Evolutionary conservation across 2,888 invertebrate species (phyloP), one percentile per base, ranked within the genome.

Genomic region (Habrosyne pyritoides): DNA sequence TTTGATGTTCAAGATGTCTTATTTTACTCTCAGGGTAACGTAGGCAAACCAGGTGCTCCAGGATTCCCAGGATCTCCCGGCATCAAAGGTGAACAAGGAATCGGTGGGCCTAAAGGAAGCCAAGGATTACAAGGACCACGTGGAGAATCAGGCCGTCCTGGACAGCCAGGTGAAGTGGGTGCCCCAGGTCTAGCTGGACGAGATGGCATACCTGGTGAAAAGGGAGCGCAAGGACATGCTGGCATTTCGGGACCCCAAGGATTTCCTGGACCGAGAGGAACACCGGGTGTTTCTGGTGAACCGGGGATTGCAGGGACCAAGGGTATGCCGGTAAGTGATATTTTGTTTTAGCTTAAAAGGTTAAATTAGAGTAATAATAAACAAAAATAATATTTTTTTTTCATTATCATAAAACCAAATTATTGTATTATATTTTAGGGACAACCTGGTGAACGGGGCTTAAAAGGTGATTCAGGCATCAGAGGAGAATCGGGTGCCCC

Each of bases 11-110:
- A 0, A 14, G 2, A 7, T 36, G 14, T 10, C 28, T 49, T 48
- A 4, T 47, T 57, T 26, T 55, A 1, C 54, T 82, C 79, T 2
- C 63, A 96, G 95, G 98, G 98, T 36, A 93, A 95, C 26, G 89
- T 95, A 53, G 98, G 98, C 1, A 97, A 97, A 87, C 92, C 96
- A 21, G 98, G 98, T 2, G 91, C 97, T 14, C 97, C 97, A 22
- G 98, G 98, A 2, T 97, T 97, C 75, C 96, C 97, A 7, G 98
- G 98, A 28, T 93, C 93, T 61, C 95, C 96, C 22, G 98, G 98
- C 2, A 87, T 94, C 33, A 97, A 97, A 89, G 97, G 97, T 12
- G 97, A 97, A 82, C 94, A 94, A 86, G 97, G 97, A 21, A 75
- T 93, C 52, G 81, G 86, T 56, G 97, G 97, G 0, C 95, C 96